phyloP scores from a whole-genome alignment of 2,888 invertebrate genomes.

The Eupithecia inturbata region DNA sequence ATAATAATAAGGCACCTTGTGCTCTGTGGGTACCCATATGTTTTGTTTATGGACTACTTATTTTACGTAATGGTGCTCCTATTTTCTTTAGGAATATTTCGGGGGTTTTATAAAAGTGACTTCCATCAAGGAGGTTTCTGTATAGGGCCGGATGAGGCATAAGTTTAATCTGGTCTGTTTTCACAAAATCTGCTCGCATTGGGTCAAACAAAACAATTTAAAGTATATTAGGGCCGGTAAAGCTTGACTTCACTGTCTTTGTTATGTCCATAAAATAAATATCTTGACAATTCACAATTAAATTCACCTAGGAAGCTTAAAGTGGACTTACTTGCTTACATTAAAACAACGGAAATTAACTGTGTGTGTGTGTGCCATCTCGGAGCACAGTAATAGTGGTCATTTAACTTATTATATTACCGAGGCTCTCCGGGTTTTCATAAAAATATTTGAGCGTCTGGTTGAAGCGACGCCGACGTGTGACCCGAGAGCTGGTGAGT shows the following conservation, averaged over 20 bases:
- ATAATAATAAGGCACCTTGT: not conserved
- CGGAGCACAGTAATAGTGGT: too few species aligned
- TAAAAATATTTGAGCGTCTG: too few species aligned
- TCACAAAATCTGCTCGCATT: not conserved
- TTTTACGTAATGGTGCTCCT: not conserved
- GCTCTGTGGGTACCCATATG: not conserved
- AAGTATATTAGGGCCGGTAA: not conserved
- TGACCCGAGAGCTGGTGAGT: too few species aligned
- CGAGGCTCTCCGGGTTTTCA: too few species aligned
- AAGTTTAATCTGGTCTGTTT: not conserved
- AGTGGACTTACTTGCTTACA: too few species aligned
- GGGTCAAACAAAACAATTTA: not conserved
- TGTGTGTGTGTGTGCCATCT: too few species aligned
- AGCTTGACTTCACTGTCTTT: not conserved
- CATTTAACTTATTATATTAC: too few species aligned
- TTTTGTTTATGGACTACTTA: constrained; percentile 10
- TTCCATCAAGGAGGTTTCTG: not conserved
- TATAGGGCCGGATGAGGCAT: not conserved
- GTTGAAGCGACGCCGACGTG: too few species aligned
- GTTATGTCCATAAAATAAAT: too few species aligned
- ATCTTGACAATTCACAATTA: too few species aligned
- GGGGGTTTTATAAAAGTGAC: not conserved
- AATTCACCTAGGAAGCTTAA: too few species aligned
- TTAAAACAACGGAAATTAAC: too few species aligned
- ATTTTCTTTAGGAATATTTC: not conserved